Evolutionary conservation across 1,140 invertebrate genomes (phyloP).

Genomic region (Liolophura sinensis): DNA sequence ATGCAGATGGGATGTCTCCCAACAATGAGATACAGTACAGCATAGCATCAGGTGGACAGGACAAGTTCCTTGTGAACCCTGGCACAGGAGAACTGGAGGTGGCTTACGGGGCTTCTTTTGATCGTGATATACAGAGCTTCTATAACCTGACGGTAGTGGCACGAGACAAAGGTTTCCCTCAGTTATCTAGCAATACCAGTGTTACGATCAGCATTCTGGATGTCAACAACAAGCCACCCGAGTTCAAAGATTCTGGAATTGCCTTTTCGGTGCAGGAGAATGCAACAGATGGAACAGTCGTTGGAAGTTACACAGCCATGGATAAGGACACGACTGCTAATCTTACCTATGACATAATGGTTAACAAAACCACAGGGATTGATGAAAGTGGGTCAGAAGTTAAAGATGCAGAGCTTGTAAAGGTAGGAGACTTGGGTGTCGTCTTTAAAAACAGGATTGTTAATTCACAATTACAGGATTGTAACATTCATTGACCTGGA

Average conservation of each 20-base stretch:
- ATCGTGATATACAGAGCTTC: conserved; percentile 28
- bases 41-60: conserved; percentile 38
- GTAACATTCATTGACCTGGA: too few species aligned
- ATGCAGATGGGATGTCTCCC: conserved; percentile 34
- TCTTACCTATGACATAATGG: conserved; percentile 25
- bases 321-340: conserved; percentile 29
- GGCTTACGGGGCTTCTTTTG: conserved; percentile 34
- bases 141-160: conserved; percentile 36
- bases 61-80: conserved; percentile 44
- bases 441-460: too few species aligned
- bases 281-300: conserved; percentile 1
- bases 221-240: conserved; percentile 34
- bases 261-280: conserved; percentile 25
- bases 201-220: conserved; percentile 30
- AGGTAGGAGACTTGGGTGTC: too few species aligned
- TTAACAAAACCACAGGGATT: conserved; percentile 19
- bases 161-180: conserved; percentile 36
- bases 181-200: conserved; percentile 22
- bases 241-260: conserved; percentile 10
- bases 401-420: conserved; percentile 3
- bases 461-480: too few species aligned
- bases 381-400: conserved; percentile 19
- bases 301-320: conserved; percentile 26
- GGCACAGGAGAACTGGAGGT: conserved; percentile 32
- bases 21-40: conserved; percentile 44